phyloP scores from a whole-genome alignment of 2,113 vertebrate species.

The Sialia sialis region DNA sequence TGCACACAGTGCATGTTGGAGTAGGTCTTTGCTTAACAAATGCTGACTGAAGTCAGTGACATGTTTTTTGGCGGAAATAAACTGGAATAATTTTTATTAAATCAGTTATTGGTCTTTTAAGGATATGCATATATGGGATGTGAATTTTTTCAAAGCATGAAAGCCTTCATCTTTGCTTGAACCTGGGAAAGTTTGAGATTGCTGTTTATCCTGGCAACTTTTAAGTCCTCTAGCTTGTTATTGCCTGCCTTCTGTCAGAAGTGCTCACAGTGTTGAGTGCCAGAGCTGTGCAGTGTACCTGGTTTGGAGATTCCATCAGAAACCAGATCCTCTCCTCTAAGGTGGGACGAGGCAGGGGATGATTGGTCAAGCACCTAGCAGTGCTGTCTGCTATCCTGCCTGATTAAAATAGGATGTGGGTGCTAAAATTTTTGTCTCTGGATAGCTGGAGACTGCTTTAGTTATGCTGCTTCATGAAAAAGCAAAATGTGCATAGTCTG shows the following conservation, averaged over 20 bases:
- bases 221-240: not conserved
- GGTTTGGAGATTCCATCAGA: not conserved
- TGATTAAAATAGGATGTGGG: not conserved
- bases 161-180: not conserved
- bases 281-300: not conserved
- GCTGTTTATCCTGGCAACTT: not conserved
- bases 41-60: not conserved
- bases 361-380: not conserved
- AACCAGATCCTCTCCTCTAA: not conserved
- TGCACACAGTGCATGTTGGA: not conserved
- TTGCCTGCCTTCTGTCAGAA: not conserved
- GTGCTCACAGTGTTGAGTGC: not conserved
- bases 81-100: not conserved
- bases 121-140: rapidly evolving
- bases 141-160: not conserved
- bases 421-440: not conserved
- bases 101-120: not conserved
- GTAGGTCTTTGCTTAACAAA: not conserved
- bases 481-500: not conserved
- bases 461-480: not conserved
- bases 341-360: not conserved
- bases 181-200: not conserved
- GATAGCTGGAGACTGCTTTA: not conserved
- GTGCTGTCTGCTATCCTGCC: not conserved
- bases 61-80: not conserved